Evolutionary conservation across 2,888 invertebrate genomes (phyloP).

Genomic region (Perizoma flavofasciatum): DNA sequence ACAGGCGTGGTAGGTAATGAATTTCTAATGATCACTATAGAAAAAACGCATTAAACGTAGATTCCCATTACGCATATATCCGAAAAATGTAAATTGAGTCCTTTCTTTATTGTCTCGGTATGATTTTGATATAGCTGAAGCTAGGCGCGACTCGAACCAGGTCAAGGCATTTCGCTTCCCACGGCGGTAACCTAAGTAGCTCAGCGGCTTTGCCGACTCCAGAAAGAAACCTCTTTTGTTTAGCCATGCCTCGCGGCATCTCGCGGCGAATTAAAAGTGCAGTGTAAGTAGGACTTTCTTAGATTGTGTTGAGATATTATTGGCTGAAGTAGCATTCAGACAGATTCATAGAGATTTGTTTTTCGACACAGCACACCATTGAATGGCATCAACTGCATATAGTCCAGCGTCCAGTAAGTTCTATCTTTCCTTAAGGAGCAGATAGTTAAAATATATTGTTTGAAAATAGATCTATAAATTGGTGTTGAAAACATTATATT

Average conservation of each 20-base stretch:
- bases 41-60: not conserved
- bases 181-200: constrained; percentile 26
- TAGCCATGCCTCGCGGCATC: constrained; percentile 5
- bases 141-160: constrained; percentile 43
- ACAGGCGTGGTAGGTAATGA: no score
- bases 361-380: no score
- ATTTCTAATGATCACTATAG: no score
- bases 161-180: constrained; percentile 50
- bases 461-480: no score
- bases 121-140: constrained; percentile 32
- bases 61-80: constrained; percentile 22
- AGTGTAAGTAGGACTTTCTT: not conserved
- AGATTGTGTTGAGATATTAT: not conserved
- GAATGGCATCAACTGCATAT: no score
- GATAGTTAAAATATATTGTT: no score
- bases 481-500: no score
- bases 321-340: no score
- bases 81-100: constrained; percentile 35
- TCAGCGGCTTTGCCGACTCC: constrained; percentile 38
- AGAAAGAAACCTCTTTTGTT: constrained; percentile 25
- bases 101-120: constrained; percentile 35
- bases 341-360: no score
- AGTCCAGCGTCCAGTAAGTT: no score
- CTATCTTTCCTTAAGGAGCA: no score
- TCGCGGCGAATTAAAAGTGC: constrained; percentile 7